Base-by-base conservation (phyloP, 2,797 vertebrate genomes). In the Jordanella pulchra region DNA sequence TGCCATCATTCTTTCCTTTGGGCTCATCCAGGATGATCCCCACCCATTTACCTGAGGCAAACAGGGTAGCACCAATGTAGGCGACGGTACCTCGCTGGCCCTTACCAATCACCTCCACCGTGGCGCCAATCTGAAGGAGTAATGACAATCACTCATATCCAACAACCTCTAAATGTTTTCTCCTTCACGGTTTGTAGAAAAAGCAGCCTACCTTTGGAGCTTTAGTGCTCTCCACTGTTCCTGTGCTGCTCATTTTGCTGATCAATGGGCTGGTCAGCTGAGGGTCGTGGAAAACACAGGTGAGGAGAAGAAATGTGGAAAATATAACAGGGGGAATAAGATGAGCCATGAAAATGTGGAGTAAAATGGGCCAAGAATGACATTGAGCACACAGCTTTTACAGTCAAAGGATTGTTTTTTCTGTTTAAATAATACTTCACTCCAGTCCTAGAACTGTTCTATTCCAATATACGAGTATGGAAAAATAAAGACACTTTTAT, bases 1-100 rank as follows among this genome's bases (percentile, higher is more conserved):
- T 98, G 67, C 98, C 98, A 0, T 99, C 97, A 0, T 99, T 99
- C 92, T 99, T 99, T 90, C 97, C 98, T 86, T 96, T 97, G 4
- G 97, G 84, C 77, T 99, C 97, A 27, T 99, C 97, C 84, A 99
- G 90, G 81, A 99, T 97, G 84, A 99, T 97, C 0, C 98, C 98
- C 0, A 99, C 97, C 98, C 98, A 99, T 67, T 99, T 99, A 3
- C 98, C 98, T 0, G 97, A 94, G 89, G 97, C 97, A 67, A 99
- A 99, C 10, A 99, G 94, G 0, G 98, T 99, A 86, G 97, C 96
- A 0, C 98, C 98, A 0, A 99, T 96, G 55, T 97, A 99, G 25
- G 97, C 97, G 69, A 99, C 97, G 0, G 96, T 99, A 7, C 98
- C 98, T 0, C 96, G 95, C 88, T 99, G 94, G 23, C 97, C 97